Conservation (phyloP, 2,797 vertebrate genomes). For the Aselliscus stoliczkanus region DNA sequence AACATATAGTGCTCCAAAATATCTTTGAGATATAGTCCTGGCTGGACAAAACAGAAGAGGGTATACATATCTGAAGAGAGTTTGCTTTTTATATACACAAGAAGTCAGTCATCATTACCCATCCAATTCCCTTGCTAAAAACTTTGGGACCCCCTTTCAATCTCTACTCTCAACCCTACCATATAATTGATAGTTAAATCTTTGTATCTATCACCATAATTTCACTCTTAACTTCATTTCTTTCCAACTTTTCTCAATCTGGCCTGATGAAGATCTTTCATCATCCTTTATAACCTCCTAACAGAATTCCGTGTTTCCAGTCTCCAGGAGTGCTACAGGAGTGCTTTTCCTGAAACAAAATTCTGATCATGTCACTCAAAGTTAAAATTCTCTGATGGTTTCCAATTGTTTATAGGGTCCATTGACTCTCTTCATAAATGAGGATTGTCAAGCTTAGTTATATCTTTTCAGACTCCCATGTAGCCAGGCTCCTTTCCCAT, state of each 20-base stretch:
- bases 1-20: not conserved
- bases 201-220: not conserved
- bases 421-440: not conserved
- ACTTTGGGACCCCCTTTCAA: not conserved
- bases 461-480: not conserved
- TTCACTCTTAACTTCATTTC: not conserved
- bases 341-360: not conserved
- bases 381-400: not conserved
- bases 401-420: not conserved
- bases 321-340: not conserved
- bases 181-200: not conserved
- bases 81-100: not conserved
- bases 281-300: not conserved
- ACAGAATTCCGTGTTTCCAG: not conserved
- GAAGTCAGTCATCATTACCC: not conserved
- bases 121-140: not conserved
- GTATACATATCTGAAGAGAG: not conserved
- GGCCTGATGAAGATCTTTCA: not conserved
- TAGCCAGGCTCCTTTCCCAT: not conserved
- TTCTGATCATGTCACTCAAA: not conserved
- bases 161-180: not conserved
- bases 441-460: not conserved
- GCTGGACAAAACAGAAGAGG: not conserved
- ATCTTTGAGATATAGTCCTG: not conserved
- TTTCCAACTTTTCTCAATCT: not conserved